Percentiles rank a stretch among this genome's conserved stretches.
phyloP scores from a whole-genome alignment of 1,140 invertebrate species.

The Phenacoccus solenopsis region DNA sequence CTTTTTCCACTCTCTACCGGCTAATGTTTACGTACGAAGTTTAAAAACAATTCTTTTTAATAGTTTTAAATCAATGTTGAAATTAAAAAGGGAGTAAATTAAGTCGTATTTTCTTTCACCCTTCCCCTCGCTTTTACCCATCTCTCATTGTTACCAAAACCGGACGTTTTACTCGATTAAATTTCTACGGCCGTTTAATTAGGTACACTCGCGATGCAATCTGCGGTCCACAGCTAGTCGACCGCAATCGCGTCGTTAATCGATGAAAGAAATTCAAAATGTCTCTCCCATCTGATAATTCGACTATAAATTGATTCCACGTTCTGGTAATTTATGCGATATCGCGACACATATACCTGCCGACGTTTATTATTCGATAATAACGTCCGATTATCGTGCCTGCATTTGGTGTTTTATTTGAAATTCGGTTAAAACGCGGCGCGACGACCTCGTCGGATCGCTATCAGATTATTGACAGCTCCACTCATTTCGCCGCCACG shows the following conservation, averaged over 20 bases:
- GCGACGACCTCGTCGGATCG: background rate
- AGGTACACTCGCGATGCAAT: background rate
- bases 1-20: background rate
- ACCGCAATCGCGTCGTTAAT: background rate
- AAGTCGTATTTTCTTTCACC: conserved; percentile 3
- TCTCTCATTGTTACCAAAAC: too few relatives aligned
- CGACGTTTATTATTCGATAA: too few relatives aligned
- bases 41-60: conserved; percentile 4
- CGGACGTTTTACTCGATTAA: background rate
- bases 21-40: background rate
- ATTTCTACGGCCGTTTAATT: background rate
- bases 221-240: background rate
- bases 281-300: background rate
- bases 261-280: background rate
- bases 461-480: background rate
- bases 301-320: background rate
- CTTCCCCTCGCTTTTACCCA: too few relatives aligned
- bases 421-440: background rate
- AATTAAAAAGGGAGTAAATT: background rate
- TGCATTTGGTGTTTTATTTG: too few relatives aligned
- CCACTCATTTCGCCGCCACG: background rate
- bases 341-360: too few relatives aligned
- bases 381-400: too few relatives aligned
- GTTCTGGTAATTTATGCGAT: background rate
- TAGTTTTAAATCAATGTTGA: background rate